Conservation (phyloP, 2,888 invertebrate species). For the Herminia tarsipennalis region DNA sequence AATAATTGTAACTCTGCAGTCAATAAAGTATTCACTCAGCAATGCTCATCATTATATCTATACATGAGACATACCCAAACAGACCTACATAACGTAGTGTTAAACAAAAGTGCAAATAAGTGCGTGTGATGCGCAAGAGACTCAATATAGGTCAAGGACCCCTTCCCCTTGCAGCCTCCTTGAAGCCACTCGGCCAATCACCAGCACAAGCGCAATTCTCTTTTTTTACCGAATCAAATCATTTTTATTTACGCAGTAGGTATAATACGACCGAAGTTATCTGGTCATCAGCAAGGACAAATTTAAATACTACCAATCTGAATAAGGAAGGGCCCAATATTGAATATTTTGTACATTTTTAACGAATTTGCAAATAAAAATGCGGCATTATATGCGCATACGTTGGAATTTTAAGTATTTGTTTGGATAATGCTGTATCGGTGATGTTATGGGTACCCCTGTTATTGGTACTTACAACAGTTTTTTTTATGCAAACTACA, state of each 20-base stretch:
- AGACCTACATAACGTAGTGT: conserved; percentile 32
- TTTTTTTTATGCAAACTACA: no score
- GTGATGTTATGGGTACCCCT: no score
- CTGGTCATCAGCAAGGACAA: conserved; percentile 77
- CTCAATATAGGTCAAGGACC: conserved; percentile 81
- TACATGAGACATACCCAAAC: neutral
- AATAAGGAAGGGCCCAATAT: conserved; percentile 47
- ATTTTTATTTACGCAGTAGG: conserved; percentile 79
- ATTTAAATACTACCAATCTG: conserved; percentile 55
- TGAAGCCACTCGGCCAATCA: conserved; percentile 78
- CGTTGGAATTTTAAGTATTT: conserved; percentile 22
- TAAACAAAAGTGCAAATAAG: conserved; percentile 51
- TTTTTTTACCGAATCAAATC: conserved; percentile 81
- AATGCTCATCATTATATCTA: neutral
- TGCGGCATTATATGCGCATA: conserved; percentile 2
- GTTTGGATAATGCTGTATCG: conserved; percentile 10
- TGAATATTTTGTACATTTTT: conserved; percentile 30
- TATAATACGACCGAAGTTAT: conserved; percentile 74
- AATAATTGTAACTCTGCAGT: no score
- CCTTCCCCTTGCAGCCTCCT: conserved; percentile 82
- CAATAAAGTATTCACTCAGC: neutral
- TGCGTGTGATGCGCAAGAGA: conserved; percentile 44
- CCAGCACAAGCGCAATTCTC: conserved; percentile 61
- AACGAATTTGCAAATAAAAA: conserved; percentile 19
- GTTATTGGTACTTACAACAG: no score